These are phyloP conservation scores for Drosophila kuntzei DNA, from an alignment of 2,888 invertebrate genomes.

Conservation along the genomic window DNA sequence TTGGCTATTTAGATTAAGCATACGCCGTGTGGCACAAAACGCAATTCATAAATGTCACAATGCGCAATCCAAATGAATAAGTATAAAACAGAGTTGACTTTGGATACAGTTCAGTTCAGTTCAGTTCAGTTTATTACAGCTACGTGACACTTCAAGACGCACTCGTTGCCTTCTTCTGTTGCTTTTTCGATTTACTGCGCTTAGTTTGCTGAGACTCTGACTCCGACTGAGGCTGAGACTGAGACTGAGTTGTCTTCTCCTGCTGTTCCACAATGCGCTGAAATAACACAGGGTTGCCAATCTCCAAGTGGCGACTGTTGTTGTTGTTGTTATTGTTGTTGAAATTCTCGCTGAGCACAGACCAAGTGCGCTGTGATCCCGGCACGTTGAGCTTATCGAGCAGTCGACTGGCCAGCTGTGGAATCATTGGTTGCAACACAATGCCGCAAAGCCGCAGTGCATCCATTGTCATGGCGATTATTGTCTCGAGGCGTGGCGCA, in stretches of 20 bases:
- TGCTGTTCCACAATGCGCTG: constrained; percentile 82
- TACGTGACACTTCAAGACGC: constrained; percentile 64
- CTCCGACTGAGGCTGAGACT: constrained; percentile 11
- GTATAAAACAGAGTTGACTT: constrained; percentile 22
- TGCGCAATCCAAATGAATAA: constrained; percentile 45
- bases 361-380: constrained; percentile 86
- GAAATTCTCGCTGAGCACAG: constrained; percentile 66
- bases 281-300: constrained; percentile 80
- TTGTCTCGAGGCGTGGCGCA: constrained; percentile 88
- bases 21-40: constrained; percentile 49
- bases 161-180: constrained; percentile 40
- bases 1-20: constrained; percentile 59
- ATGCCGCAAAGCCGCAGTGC: constrained; percentile 92
- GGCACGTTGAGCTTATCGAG: constrained; percentile 89
- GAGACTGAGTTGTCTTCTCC: constrained; percentile 13
- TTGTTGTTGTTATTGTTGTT: constrained; percentile 10
- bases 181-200: constrained; percentile 63
- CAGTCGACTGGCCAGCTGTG: constrained; percentile 89
- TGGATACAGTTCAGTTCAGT: constrained; percentile 7
- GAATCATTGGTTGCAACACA: constrained; percentile 94
- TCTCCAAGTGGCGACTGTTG: constrained; percentile 43
- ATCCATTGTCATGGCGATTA: constrained; percentile 94
- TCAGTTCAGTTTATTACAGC: constrained; percentile 72
- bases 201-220: constrained; percentile 40
- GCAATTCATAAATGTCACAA: constrained; percentile 68